Percentiles rank a stretch among this genome's conserved stretches.
These are phyloP conservation scores for Microctenopoma stevenorrisi DNA, from an alignment of 2,797 vertebrate genomes.

Conservation along the genomic window DNA sequence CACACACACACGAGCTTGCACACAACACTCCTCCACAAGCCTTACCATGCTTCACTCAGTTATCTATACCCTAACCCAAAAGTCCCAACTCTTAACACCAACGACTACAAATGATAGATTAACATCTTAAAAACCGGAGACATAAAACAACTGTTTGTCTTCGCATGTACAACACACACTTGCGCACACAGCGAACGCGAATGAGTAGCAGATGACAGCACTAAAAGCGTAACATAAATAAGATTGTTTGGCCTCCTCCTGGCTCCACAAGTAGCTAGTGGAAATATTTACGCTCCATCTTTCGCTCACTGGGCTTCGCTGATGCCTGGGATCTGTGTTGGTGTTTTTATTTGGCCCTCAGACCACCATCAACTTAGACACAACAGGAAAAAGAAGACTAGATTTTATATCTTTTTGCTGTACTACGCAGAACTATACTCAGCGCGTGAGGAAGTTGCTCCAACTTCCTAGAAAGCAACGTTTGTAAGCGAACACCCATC, in stretches of 20 bases:
- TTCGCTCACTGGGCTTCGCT: conserved; percentile 47
- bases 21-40: conserved; percentile 1
- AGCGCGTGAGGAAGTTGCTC: conserved; percentile 31
- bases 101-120: conserved; percentile 17
- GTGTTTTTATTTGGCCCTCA: conserved; percentile 65
- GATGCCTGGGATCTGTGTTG: conserved; percentile 51
- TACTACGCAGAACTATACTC: conserved; percentile 27
- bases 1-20: neutral
- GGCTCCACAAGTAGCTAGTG: conserved; percentile 70
- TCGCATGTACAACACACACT: conserved; percentile 6
- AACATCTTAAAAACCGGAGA: conserved; percentile 3
- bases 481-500: conserved; percentile 52
- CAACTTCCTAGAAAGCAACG: conserved; percentile 61
- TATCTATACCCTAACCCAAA: neutral
- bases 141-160: neutral
- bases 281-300: conserved; percentile 75
- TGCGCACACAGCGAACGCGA: conserved; percentile 21
- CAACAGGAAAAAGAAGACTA: conserved; percentile 26
- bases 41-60: conserved; percentile 7
- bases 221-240: conserved; percentile 55
- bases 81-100: neutral
- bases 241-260: conserved; percentile 49
- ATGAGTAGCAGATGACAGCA: conserved; percentile 64
- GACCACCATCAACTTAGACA: conserved; percentile 57
- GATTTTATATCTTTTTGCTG: conserved; percentile 51